A percentile compares a stretch with the other conserved stretches of the same genome.
phyloP scores from a whole-genome alignment of 2,888 invertebrate genomes.

The Heliconius aoede region DNA sequence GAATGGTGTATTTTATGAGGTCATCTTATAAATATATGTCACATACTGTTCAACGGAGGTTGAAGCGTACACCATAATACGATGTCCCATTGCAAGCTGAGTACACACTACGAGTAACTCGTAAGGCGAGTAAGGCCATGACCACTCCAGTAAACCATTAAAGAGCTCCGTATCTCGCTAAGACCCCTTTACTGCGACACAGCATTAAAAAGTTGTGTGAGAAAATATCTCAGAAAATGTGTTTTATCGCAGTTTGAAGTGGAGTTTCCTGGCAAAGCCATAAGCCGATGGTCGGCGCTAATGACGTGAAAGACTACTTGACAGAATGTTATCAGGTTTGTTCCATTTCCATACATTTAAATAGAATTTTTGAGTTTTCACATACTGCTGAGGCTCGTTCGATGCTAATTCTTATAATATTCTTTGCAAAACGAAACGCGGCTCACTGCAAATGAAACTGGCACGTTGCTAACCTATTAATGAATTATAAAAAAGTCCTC shows the following conservation, averaged over 20 bases:
- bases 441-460: slow-evolving; percentile 38
- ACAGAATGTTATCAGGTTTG: slow-evolving; percentile 38
- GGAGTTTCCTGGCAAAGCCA: slow-evolving; percentile 59
- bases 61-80: neutral
- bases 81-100: slow-evolving; percentile 16
- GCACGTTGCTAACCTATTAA: slow-evolving; percentile 32
- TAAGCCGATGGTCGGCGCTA: slow-evolving; percentile 71
- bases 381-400: neutral
- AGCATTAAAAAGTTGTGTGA: slow-evolving; percentile 76
- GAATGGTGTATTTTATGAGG: too few relatives aligned
- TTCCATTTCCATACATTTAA: slow-evolving; percentile 38
- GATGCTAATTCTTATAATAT: slow-evolving; percentile 26
- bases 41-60: neutral
- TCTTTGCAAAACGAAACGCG: slow-evolving; percentile 23
- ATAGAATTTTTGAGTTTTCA: slow-evolving; percentile 24
- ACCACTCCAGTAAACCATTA: slow-evolving; percentile 64
- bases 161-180: slow-evolving; percentile 68
- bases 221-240: slow-evolving; percentile 70
- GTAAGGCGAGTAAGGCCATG: slow-evolving; percentile 46
- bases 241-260: slow-evolving; percentile 77
- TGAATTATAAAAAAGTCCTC: slow-evolving; percentile 41
- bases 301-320: slow-evolving; percentile 59
- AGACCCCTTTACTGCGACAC: slow-evolving; percentile 64
- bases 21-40: neutral
- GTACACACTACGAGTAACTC: slow-evolving; percentile 29